Percentiles rank a stretch among this genome's conserved stretches.
Conservation (phyloP, 2,797 vertebrate species). For the Sebastes elongatus region DNA sequence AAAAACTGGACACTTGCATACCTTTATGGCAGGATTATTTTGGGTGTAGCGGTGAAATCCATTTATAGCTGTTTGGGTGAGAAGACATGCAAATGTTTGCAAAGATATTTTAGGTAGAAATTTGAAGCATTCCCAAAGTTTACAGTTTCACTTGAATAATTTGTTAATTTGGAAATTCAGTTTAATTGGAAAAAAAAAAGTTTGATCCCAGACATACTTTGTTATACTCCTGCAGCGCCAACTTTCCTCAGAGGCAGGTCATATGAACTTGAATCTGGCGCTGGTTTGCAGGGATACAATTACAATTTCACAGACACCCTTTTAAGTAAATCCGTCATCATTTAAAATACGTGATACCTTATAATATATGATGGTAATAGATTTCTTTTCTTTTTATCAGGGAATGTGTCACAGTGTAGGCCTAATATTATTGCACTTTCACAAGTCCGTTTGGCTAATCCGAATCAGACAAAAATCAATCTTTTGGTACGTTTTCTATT, state of each 20-base stretch:
- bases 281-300: background rate
- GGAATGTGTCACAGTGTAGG: background rate
- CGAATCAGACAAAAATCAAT: too few species aligned
- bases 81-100: background rate
- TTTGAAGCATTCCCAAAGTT: background rate
- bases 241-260: slow-evolving; percentile 38
- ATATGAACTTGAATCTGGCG: slow-evolving; percentile 10
- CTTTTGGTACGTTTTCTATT: too few species aligned
- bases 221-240: slow-evolving; percentile 20
- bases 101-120: slow-evolving; percentile 3
- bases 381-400: background rate
- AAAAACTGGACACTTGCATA: background rate
- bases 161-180: background rate
- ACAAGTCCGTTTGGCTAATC: too few species aligned
- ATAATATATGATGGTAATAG: background rate
- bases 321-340: background rate
- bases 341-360: background rate
- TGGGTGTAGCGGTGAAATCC: background rate
- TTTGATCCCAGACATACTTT: slow-evolving; percentile 15
- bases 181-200: background rate
- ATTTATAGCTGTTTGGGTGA: slow-evolving; percentile 7
- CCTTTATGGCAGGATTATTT: background rate
- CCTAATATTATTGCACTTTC: too few species aligned
- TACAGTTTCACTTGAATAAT: slow-evolving; percentile 7
- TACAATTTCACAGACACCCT: slow-evolving; percentile 1